Evolutionary conservation across 1,140 invertebrate genomes (phyloP), one percentile per base, ranked within the genome.

Genomic region (Drosophila takahashii): DNA sequence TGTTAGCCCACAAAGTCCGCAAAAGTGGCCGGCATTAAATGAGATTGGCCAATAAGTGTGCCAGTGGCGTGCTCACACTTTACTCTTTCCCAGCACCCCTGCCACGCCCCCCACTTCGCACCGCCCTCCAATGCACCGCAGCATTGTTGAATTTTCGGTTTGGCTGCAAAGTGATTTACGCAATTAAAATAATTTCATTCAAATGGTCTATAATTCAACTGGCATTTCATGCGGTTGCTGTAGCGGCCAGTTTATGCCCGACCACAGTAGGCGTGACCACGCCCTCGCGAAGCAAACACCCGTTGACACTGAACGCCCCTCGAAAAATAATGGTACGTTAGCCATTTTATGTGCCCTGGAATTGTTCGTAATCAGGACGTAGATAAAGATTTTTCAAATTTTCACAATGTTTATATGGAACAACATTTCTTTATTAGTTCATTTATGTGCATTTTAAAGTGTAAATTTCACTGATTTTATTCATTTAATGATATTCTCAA

Each of bases 171-270:
- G 79, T 87, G 83, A 87, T 89, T 87, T 87, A 87, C 84, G 83
- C 83, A 87, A 87, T 87, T 87, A 87, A 87, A 87, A 87, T 87
- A 89, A 87, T 87, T 89, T 87, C 76, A 79, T 83, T 89, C 84
- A 87, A 87, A 87, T 87, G 79, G 71, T 89, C 79, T 79, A 89
- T 89, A 87, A 87, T 87, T 87, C 79, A 89, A 77, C 75, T 86
- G 75, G 83, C 83, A 87, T 87, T 87, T 81, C 66, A 50, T 67
- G 71, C 65, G 64, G 81, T 80, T 34, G 54, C 78, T 79, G 72
- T 73, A 52, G 58, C 65, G 60, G 74, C 69, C 77, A 64, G 77
- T 75, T 77, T 77, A 67, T 59, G 64, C 70, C 54, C n/a, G 48
- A 56, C 53, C 76, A 59, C 54, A 58, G 37, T 58, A 48, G 42